Evolutionary conservation across 2,113 vertebrate genomes (phyloP).

Genomic region (Stegostoma tigrinum): DNA sequence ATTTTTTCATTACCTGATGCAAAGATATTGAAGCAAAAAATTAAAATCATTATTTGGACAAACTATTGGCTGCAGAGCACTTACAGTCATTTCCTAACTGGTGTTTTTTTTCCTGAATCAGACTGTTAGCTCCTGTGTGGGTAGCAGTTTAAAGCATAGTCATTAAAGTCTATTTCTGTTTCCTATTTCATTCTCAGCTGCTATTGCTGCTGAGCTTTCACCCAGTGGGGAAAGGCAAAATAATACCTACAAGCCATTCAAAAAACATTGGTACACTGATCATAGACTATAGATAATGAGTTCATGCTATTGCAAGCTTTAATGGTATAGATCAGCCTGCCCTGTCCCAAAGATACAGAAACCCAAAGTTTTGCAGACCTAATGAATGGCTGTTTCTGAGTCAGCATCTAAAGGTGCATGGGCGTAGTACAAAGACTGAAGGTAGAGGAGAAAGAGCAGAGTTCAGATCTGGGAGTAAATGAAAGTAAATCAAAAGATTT

Average conservation of each 20-base stretch:
- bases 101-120: background rate
- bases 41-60: background rate
- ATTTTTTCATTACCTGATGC: background rate
- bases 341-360: background rate
- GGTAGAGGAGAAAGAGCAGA: background rate
- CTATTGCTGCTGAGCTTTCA: background rate
- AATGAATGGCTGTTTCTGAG: background rate
- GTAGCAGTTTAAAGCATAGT: background rate
- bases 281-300: background rate
- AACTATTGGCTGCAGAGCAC: background rate
- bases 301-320: background rate
- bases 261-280: background rate
- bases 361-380: background rate
- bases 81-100: background rate
- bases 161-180: constrained; percentile 18
- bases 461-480: background rate
- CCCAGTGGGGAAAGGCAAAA: background rate
- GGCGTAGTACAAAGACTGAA: background rate
- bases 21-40: background rate
- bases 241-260: background rate
- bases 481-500: background rate
- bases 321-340: background rate
- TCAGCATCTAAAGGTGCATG: background rate
- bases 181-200: background rate
- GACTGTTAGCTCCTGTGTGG: constrained; percentile 3